Base-by-base conservation (phyloP, 2,888 invertebrate species). In the Dryobota labecula region DNA sequence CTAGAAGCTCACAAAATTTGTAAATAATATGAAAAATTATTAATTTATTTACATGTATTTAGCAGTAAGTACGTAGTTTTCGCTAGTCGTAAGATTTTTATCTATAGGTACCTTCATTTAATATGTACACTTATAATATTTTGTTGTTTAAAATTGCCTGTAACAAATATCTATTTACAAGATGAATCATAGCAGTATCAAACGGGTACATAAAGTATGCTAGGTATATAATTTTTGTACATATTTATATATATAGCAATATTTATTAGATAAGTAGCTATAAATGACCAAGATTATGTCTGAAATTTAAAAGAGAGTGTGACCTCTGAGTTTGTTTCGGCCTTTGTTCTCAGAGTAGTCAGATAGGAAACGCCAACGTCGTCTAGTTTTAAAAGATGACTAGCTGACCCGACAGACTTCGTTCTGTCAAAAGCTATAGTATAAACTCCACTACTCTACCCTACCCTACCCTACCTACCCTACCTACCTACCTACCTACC, bases 71-170 rank as follows among this genome's bases (percentile, higher is more conserved):
- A 41, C 2, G 15, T 69, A 68, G 24, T 70, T 69, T 24, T 51
- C 30, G 70, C 49, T 68, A 68, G 30, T 51, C 2, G 20, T 68
- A 68, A 69, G 38, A 51, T 41, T 30, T n/a, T 66, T 67, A 67
- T 47, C 2, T 47, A 36, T 45, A n/a, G 0, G 33, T 33, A 33
- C 3, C 30, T 20, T 9, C 3, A 41, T 20, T 9, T 41, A 30
- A 7, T 30, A 30, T 15, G 45, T 15, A 45, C 33, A 13, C 11
- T n/a, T n/a, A 15, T 65, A 38, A 11, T n/a, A 30, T 60, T n/a
- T 2, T 41, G 33, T 30, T 65, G 15, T 62, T 62, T 30, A 30
- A 63, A 15, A 45, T 45, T 20, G n/a, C 3, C 30, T 45, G 20
- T 36, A 45, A 36, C 1, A 27, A 27, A 45, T 64, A 24, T 30